Conservation (phyloP, 2,797 vertebrate species). For the Spondyliosoma cantharus region DNA sequence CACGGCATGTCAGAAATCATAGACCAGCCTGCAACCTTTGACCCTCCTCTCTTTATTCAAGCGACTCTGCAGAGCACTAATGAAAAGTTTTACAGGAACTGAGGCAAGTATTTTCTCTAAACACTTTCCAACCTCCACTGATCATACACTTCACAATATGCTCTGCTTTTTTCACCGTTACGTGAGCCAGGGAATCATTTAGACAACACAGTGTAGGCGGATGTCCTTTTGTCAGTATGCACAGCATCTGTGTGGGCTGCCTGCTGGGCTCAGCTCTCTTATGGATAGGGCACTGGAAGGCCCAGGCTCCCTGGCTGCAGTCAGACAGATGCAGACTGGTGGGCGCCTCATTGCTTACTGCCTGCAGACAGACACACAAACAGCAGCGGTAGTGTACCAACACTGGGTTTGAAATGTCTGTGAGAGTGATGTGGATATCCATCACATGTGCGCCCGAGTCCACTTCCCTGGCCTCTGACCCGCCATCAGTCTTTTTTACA, state of each 20-base stretch:
- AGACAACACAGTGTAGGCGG: constrained; percentile 82
- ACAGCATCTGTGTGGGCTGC: constrained; percentile 81
- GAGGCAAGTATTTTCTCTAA: constrained; percentile 72
- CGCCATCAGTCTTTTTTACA: constrained; percentile 53
- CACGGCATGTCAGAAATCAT: constrained; percentile 64
- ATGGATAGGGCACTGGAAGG: constrained; percentile 76
- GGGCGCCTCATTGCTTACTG: constrained; percentile 77
- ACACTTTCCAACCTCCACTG: constrained; percentile 72
- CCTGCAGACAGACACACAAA: constrained; percentile 73
- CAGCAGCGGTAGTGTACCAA: constrained; percentile 49
- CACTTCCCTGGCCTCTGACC: constrained; percentile 61
- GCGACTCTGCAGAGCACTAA: constrained; percentile 50
- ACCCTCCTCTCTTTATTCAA: constrained; percentile 45
- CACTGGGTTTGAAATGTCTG: constrained; percentile 53
- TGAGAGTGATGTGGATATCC: constrained; percentile 46
- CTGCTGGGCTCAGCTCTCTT: constrained; percentile 79
- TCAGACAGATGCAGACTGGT: constrained; percentile 86
- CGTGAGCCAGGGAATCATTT: constrained; percentile 82
- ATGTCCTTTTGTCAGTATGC: constrained; percentile 82
- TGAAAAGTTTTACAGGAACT: constrained; percentile 76
- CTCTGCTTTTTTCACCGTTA: constrained; percentile 71
- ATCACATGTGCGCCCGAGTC: constrained; percentile 55
- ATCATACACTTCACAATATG: constrained; percentile 79
- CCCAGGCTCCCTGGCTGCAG: constrained; percentile 74
- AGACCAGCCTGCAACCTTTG: constrained; percentile 54